These are phyloP conservation scores for Latrodectus elegans DNA, from an alignment of 2,888 invertebrate species.

Conservation along the genomic window DNA sequence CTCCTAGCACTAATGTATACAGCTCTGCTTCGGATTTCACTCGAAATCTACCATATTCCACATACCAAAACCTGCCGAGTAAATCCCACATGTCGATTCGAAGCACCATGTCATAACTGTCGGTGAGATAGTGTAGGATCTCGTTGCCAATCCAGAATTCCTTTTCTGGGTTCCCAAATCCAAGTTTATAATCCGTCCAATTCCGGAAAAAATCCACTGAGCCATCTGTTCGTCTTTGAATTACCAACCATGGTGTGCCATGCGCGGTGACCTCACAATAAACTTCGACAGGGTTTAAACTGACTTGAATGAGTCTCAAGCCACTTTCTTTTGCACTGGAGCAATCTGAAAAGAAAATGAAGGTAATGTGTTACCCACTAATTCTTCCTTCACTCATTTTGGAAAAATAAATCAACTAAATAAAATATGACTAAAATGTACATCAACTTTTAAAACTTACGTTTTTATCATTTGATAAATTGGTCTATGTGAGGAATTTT, in stretches of 20 bases:
- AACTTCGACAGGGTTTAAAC: conserved; percentile 36
- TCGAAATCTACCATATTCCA: conserved; percentile 76
- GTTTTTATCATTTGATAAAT: too few relatives aligned
- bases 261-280: conserved; percentile 36
- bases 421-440: background rate
- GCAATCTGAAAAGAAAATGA: conserved; percentile 52
- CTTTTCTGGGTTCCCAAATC: conserved; percentile 82
- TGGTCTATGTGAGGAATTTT: too few relatives aligned
- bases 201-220: conserved; percentile 78
- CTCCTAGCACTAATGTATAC: conserved; percentile 80
- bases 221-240: conserved; percentile 58
- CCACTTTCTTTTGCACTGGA: conserved; percentile 39
- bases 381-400: too few relatives aligned
- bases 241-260: conserved; percentile 47
- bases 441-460: too few relatives aligned
- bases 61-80: conserved; percentile 86
- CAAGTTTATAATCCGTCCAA: conserved; percentile 82
- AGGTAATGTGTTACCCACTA: background rate
- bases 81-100: conserved; percentile 90
- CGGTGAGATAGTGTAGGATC: conserved; percentile 85
- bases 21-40: conserved; percentile 72
- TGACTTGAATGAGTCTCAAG: conserved; percentile 50
- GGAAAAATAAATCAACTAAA: background rate
- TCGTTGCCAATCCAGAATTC: conserved; percentile 89
- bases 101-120: conserved; percentile 82